Evolutionary conservation across 2,888 invertebrate genomes (phyloP), one percentile per base, ranked within the genome.

Genomic region (Gastracanthus pulcherrimus): DNA sequence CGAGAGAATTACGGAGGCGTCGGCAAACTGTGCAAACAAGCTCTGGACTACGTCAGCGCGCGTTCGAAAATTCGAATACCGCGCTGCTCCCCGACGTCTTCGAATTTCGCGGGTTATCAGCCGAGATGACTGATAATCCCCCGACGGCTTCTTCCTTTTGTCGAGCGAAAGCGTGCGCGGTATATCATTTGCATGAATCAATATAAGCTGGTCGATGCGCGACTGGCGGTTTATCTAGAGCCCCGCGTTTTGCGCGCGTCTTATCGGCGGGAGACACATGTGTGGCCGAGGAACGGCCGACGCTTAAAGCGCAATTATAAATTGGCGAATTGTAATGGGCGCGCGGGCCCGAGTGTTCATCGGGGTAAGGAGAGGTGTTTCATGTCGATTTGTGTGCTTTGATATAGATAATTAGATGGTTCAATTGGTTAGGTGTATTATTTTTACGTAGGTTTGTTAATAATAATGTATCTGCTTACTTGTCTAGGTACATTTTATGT

Each of bases 21-120:
- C 13, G 38, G 38, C 79, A 80, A 74, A 48, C 45, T 67, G 60
- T 69, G 48, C 26, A 80, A 80, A 74, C 36, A 74, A n/a, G 16
- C 26, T 11, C 7, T n/a, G 19, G 11, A 55, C 0, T 26, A 9
- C n/a, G 26, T n/a, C 55, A 26, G 0, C 26, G 26, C 11, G 26
- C 23, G 11, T 55, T 19, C 13, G 2, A 55, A n/a, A 55, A 55
- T 55, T 55, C 6, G 9, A 55, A 55, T 26, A 26, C n/a, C n/a
- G n/a, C n/a, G n/a, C n/a, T 11, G 23, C 23, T 11, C 19, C 51
- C 3, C 45, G 51, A 19, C 23, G 51, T 19, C 19, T 11, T 55
- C 6, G 9, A 55, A 55, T 55, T 26, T 26, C 23, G 31, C 9
- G 45, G 16, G 31, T 60, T 76, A 69, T 69, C 38, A n/a, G n/a